Evolutionary conservation across 1,140 invertebrate genomes (phyloP).

Genomic region (Drosophila watanabei): DNA sequence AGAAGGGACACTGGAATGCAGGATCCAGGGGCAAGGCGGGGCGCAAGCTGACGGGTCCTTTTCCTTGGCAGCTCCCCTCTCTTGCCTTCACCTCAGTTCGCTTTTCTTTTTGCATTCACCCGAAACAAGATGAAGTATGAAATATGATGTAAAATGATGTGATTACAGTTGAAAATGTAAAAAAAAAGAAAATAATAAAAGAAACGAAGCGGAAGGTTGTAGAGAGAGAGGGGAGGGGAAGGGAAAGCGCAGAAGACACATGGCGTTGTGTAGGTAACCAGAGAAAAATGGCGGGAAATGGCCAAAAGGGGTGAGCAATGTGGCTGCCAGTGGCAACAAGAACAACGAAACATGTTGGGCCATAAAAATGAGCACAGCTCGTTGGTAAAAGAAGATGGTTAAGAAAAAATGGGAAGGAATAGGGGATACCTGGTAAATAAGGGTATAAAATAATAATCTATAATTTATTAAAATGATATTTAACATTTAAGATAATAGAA

Average conservation of each 20-base stretch:
- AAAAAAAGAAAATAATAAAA: slow-evolving; percentile 56
- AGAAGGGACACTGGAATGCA: slow-evolving; percentile 28
- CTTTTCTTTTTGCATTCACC: slow-evolving; percentile 36
- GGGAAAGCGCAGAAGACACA: slow-evolving; percentile 42
- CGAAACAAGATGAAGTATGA: slow-evolving; percentile 74
- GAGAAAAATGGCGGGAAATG: slow-evolving; percentile 42
- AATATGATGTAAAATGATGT: slow-evolving; percentile 83
- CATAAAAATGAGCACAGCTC: slow-evolving; percentile 63
- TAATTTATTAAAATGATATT: too few species aligned
- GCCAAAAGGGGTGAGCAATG: slow-evolving; percentile 15
- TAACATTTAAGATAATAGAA: too few species aligned
- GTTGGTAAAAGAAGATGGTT: slow-evolving; percentile 13
- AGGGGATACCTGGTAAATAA: too few species aligned
- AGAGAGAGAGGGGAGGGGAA: neutral
- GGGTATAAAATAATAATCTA: too few species aligned
- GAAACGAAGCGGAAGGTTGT: slow-evolving; percentile 17
- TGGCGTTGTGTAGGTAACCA: slow-evolving; percentile 42
- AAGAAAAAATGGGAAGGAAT: neutral
- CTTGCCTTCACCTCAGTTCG: neutral
- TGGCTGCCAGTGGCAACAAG: slow-evolving; percentile 46
- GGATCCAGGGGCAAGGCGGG: neutral
- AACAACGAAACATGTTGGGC: slow-evolving; percentile 56
- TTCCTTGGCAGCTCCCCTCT: neutral
- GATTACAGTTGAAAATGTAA: slow-evolving; percentile 78
- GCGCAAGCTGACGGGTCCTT: slow-evolving; percentile 27